Evolutionary conservation across 2,888 invertebrate species (phyloP).

Genomic region (Clusia tigrina): DNA sequence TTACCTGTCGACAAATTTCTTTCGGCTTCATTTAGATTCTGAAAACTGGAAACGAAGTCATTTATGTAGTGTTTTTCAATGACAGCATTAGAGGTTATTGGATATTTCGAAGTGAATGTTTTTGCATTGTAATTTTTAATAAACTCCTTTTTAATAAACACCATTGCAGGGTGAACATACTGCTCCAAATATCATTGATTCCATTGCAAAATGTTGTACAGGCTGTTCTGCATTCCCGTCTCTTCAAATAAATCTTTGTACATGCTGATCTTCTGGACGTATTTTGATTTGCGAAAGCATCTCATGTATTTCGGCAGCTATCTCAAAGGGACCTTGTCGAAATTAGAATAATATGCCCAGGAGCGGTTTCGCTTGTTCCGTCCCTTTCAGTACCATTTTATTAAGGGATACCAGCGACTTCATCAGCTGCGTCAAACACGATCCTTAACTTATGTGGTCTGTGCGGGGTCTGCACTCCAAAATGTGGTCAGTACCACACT

Average conservation of each 20-base stretch:
- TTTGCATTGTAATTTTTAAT: slow-evolving; percentile 28
- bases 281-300: slow-evolving; percentile 44
- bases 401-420: slow-evolving; percentile 41
- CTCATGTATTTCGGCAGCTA: slow-evolving; percentile 24
- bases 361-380: slow-evolving; percentile 36
- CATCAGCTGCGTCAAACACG: slow-evolving; percentile 49
- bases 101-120: slow-evolving; percentile 10
- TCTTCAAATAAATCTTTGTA: background rate
- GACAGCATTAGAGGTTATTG: slow-evolving; percentile 20
- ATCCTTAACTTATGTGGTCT: slow-evolving; percentile 28
- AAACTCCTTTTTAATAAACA: no score
- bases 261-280: slow-evolving; percentile 13
- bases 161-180: background rate
- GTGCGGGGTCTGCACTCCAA: background rate
- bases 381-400: slow-evolving; percentile 42
- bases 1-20: slow-evolving; percentile 21
- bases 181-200: slow-evolving; percentile 14
- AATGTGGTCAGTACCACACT: background rate
- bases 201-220: background rate
- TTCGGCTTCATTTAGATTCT: slow-evolving; percentile 25
- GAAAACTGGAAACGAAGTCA: slow-evolving; percentile 30
- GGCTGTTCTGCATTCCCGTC: background rate
- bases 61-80: slow-evolving; percentile 29
- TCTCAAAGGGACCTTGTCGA: background rate
- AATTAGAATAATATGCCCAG: slow-evolving; percentile 15